These are phyloP conservation scores for Gymnarchus niloticus DNA, from an alignment of 2,113 vertebrate species.

Conservation along the genomic window DNA sequence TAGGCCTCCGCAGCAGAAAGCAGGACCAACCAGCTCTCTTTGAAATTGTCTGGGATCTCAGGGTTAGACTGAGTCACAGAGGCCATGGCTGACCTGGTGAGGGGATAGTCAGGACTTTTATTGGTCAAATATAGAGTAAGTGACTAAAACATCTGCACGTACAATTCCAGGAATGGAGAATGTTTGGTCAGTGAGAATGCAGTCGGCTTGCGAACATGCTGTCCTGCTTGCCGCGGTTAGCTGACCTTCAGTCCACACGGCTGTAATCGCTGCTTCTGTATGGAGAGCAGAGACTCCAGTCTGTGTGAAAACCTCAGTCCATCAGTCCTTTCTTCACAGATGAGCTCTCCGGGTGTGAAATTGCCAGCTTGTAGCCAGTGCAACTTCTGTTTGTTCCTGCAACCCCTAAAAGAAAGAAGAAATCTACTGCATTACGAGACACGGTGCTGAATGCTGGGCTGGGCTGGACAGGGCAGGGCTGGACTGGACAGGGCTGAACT, in stretches of 20 bases:
- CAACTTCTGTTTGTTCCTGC: neutral
- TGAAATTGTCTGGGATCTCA: slow-evolving; percentile 78
- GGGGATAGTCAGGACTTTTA: slow-evolving; percentile 7
- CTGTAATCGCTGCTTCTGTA: neutral
- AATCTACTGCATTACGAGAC: neutral
- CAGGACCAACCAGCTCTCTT: slow-evolving; percentile 77
- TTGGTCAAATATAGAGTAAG: neutral
- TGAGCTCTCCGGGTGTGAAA: neutral
- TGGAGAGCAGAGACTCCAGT: too few relatives aligned
- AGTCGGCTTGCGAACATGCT: neutral
- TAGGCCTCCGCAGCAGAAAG: slow-evolving; percentile 75
- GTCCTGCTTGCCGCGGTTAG: neutral
- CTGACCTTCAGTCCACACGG: neutral
- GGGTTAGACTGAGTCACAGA: slow-evolving; percentile 52
- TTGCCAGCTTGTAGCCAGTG: neutral
- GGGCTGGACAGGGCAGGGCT: neutral
- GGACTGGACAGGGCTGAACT: neutral
- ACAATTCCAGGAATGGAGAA: neutral
- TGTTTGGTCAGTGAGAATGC: neutral
- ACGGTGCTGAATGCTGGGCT: neutral
- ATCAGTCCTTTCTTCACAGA: neutral
- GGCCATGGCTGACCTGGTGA: slow-evolving; percentile 51
- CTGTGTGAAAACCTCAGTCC: neutral
- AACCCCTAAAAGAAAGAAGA: neutral
- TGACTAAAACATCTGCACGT: slow-evolving; percentile 6